phyloP scores from a whole-genome alignment of 1,140 invertebrate species.

The Phenacoccus solenopsis region DNA sequence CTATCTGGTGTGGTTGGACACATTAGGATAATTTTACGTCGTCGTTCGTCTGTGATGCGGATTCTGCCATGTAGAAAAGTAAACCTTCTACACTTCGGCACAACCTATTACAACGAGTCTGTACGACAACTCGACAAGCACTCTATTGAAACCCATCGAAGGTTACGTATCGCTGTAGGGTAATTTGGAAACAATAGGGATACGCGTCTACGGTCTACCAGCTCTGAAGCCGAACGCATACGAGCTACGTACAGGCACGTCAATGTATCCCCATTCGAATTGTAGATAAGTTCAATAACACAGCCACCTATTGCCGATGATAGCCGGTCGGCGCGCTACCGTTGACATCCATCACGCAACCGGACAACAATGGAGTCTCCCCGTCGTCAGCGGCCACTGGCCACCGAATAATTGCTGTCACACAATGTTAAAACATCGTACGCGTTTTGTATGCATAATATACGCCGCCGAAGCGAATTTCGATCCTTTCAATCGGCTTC shows the following conservation, averaged over 20 bases:
- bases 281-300: not conserved
- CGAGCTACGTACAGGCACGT: not conserved
- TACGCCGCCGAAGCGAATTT: no score
- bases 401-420: not conserved
- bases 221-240: not conserved
- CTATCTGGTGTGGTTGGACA: no score
- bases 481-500: no score
- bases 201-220: not conserved
- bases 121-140: no score
- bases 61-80: no score
- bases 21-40: no score
- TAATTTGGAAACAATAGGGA: not conserved
- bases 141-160: no score
- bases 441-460: not conserved
- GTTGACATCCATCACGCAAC: not conserved
- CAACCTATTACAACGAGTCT: no score
- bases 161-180: not conserved
- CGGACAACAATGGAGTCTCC: conserved; percentile 1
- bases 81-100: no score
- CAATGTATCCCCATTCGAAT: not conserved
- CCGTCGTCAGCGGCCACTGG: not conserved
- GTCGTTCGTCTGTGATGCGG: no score
- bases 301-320: not conserved
- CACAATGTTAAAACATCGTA: not conserved
- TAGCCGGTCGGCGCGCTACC: not conserved